Evolutionary conservation across 2,113 vertebrate genomes (phyloP).

Genomic region (Pandion haliaetus): DNA sequence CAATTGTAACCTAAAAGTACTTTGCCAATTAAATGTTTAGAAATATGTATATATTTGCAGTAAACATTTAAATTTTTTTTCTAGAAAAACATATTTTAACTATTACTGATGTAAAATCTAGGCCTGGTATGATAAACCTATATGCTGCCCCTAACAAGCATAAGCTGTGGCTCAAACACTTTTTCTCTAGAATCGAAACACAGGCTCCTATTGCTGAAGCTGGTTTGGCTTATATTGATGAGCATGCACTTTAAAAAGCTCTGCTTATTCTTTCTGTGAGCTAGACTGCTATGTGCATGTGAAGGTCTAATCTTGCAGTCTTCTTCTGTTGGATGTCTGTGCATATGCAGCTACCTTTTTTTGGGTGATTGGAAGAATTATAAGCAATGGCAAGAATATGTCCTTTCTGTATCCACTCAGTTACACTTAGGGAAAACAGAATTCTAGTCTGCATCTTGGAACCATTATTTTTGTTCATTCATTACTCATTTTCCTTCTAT

Average conservation of each 20-base stretch:
- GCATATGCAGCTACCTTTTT: background rate
- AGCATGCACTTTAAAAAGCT: background rate
- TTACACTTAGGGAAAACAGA: background rate
- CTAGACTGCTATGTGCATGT: background rate
- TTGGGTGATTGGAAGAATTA: background rate
- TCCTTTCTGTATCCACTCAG: background rate
- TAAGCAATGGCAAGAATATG: background rate
- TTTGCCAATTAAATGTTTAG: background rate
- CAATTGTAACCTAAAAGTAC: background rate
- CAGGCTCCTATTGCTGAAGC: background rate
- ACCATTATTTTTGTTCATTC: background rate
- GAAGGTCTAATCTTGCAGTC: background rate
- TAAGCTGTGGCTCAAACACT: background rate
- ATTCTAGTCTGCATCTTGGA: background rate
- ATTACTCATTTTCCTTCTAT: background rate
- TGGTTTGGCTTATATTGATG: background rate
- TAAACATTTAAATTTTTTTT: background rate
- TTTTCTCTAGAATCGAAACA: background rate
- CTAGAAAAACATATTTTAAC: background rate
- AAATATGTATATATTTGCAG: background rate
- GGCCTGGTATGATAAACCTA: background rate
- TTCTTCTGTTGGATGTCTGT: background rate
- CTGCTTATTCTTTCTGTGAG: background rate
- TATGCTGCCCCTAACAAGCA: background rate
- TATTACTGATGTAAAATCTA: background rate